Evolutionary conservation across 2,888 invertebrate genomes (phyloP).

Genomic region (Erynnis tages): DNA sequence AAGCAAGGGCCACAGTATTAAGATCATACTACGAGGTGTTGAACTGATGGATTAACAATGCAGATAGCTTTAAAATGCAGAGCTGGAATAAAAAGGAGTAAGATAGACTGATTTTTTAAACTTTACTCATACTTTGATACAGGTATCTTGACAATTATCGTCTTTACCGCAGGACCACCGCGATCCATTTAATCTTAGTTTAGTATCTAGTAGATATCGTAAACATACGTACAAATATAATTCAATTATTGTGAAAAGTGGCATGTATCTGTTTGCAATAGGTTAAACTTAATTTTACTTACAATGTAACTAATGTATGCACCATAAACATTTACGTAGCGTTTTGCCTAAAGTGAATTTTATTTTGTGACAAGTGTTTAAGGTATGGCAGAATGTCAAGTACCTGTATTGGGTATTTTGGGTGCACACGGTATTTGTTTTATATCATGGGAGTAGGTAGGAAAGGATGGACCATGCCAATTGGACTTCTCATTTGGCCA

Average conservation of each 20-base stretch:
- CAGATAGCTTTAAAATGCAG: constrained; percentile 73
- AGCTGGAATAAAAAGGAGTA: constrained; percentile 63
- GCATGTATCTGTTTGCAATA: not conserved
- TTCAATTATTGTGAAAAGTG: constrained; percentile 6
- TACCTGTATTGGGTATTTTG: constrained; percentile 64
- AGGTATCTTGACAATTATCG: constrained; percentile 67
- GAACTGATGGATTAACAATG: constrained; percentile 56
- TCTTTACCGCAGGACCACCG: constrained; percentile 35
- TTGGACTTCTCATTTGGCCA: constrained; percentile 77
- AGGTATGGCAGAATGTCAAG: constrained; percentile 40
- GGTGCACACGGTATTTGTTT: constrained; percentile 53
- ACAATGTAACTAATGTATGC: not conserved
- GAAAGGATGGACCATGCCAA: constrained; percentile 55
- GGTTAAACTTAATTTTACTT: not conserved
- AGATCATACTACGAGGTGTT: constrained; percentile 50
- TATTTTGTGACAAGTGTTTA: not conserved
- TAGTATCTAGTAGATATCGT: constrained; percentile 1
- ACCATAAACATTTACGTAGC: not conserved
- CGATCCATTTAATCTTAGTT: not conserved
- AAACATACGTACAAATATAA: constrained; percentile 14
- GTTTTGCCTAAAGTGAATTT: not conserved
- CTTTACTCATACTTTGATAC: constrained; percentile 73
- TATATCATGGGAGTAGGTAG: constrained; percentile 48
- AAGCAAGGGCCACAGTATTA: constrained; percentile 52
- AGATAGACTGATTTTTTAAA: constrained; percentile 75